phyloP scores from a whole-genome alignment of 2,113 vertebrate genomes.

The Nothocercus julius region DNA sequence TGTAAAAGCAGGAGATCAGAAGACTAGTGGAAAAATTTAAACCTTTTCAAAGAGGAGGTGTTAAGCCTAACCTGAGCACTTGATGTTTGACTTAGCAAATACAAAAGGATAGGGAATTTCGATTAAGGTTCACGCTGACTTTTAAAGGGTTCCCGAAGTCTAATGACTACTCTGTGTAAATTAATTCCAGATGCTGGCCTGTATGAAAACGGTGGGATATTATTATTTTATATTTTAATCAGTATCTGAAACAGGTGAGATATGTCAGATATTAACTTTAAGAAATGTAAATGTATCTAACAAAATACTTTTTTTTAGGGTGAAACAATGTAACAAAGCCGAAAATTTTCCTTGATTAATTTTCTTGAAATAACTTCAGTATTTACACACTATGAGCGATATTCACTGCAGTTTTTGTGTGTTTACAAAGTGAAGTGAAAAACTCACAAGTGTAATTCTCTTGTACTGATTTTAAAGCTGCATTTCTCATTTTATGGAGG shows the following conservation, averaged over 20 bases:
- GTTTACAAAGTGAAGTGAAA: background rate
- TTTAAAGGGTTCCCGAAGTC: constrained; percentile 65
- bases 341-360: background rate
- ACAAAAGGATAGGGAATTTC: constrained; percentile 55
- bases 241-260: constrained; percentile 19
- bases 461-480: background rate
- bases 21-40: background rate
- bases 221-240: constrained; percentile 53
- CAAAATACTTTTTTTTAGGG: background rate
- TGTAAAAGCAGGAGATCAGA: background rate
- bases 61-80: constrained; percentile 3
- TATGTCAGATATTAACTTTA: constrained; percentile 1
- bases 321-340: background rate
- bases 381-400: background rate
- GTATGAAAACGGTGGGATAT: constrained; percentile 48
- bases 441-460: background rate
- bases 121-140: constrained; percentile 66
- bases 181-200: constrained; percentile 76
- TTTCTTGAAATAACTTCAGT: background rate
- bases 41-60: constrained; percentile 31
- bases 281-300: background rate
- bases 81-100: background rate
- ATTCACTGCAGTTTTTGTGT: background rate
- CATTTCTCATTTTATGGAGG: background rate
- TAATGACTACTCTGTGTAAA: constrained; percentile 74